These are phyloP conservation scores for Odontophorus gujanensis DNA, from an alignment of 2,113 vertebrate species.

Conservation along the genomic window DNA sequence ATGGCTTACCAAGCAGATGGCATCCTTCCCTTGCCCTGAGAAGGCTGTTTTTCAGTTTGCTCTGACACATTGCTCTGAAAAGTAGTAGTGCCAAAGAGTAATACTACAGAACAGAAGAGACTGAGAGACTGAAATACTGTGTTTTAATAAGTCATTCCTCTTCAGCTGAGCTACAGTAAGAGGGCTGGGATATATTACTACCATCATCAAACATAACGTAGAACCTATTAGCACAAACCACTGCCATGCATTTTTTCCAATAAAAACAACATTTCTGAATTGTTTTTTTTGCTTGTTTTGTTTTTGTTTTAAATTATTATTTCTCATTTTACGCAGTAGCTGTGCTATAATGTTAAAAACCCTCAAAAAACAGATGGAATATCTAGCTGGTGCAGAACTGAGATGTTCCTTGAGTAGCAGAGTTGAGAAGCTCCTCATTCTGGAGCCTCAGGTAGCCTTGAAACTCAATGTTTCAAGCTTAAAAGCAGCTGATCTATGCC, in stretches of 20 bases:
- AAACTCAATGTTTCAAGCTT: background rate
- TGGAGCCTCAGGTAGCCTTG: background rate
- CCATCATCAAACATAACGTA: background rate
- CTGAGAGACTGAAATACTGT: background rate
- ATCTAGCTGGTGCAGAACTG: background rate
- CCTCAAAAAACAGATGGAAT: background rate
- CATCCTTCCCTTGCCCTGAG: background rate
- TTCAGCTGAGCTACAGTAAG: background rate
- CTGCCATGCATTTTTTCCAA: background rate
- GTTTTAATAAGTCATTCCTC: background rate
- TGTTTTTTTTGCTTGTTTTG: background rate
- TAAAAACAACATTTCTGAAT: background rate
- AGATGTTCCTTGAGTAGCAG: background rate
- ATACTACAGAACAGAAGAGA: background rate
- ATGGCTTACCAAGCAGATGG: background rate
- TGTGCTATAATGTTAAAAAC: background rate
- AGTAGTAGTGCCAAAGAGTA: background rate
- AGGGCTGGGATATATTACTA: background rate
- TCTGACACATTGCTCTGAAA: background rate
- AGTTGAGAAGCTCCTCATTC: background rate
- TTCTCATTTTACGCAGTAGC: background rate
- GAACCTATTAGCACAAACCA: background rate
- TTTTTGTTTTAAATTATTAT: background rate
- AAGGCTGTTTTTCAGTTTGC: background rate
- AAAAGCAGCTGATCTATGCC: background rate